Percentiles rank a stretch among this genome's conserved stretches.
These are phyloP conservation scores for Burhinus oedicnemus DNA, from an alignment of 2,113 vertebrate genomes.

Conservation along the genomic window DNA sequence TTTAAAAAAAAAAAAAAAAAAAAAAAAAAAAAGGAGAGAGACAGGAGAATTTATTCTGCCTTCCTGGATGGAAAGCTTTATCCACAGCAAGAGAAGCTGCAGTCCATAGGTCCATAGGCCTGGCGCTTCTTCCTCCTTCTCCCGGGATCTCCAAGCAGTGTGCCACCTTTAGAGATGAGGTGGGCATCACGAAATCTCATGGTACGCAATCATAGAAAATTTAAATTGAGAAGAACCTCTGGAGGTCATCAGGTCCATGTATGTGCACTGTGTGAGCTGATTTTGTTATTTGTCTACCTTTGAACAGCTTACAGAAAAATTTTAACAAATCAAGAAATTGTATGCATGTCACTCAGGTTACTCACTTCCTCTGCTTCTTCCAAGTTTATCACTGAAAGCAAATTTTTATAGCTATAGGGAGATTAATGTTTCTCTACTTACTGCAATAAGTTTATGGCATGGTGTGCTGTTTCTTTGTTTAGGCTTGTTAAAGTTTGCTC, in stretches of 20 bases:
- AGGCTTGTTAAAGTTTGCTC: not conserved
- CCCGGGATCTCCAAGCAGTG: not conserved
- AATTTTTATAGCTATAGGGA: not conserved
- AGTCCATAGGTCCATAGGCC: rapidly evolving
- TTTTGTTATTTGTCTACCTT: not conserved
- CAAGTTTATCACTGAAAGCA: not conserved
- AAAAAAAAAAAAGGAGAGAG: too few relatives aligned
- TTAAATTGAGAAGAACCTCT: not conserved
- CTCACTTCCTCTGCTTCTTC: not conserved
- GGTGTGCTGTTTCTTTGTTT: not conserved
- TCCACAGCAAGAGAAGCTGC: not conserved
- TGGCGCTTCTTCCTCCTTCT: not conserved
- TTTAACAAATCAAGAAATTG: not conserved
- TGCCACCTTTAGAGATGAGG: not conserved
- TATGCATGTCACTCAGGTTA: not conserved
- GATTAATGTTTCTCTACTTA: not conserved
- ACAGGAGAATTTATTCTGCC: not conserved
- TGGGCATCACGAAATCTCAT: not conserved
- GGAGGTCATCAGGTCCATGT: not conserved
- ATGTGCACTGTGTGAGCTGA: not conserved
- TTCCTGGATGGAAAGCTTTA: not conserved
- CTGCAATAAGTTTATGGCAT: not conserved
- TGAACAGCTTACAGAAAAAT: not conserved
- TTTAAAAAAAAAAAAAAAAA: not conserved
- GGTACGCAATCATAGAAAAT: not conserved